These are phyloP conservation scores for Metopolophium dirhodum DNA, from an alignment of 1,140 invertebrate species.

Conservation along the genomic window DNA sequence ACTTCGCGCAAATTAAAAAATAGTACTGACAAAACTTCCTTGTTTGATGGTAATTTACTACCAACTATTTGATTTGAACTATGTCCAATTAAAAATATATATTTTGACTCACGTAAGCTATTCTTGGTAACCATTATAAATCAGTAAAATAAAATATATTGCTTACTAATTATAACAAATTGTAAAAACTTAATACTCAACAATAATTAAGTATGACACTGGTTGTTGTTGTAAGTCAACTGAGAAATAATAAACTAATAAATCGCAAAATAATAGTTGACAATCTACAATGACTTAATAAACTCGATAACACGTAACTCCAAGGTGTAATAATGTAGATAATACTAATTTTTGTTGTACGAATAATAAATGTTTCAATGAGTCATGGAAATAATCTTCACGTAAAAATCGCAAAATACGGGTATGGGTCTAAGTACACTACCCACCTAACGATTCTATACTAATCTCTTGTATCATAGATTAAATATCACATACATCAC, in stretches of 20 bases:
- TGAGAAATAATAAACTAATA: not conserved
- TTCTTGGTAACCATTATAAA: not conserved
- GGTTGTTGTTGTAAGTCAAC: constrained; percentile 28
- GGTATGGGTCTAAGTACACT: too few relatives aligned
- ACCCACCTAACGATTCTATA: too few relatives aligned
- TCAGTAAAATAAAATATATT: constrained; percentile 9
- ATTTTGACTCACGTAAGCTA: too few relatives aligned
- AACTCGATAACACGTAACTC: not conserved
- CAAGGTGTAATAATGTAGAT: constrained; percentile 6
- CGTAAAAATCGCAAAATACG: too few relatives aligned
- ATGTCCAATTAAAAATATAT: too few relatives aligned
- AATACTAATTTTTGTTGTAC: not conserved
- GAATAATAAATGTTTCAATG: not conserved
- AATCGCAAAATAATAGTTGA: not conserved
- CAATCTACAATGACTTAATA: not conserved
- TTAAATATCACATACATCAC: too few relatives aligned
- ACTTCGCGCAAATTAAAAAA: constrained; percentile 57
- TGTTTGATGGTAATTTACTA: too few relatives aligned
- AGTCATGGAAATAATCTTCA: too few relatives aligned
- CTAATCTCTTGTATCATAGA: too few relatives aligned
- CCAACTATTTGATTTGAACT: too few relatives aligned
- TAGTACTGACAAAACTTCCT: too few relatives aligned
- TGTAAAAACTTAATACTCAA: constrained; percentile 15
- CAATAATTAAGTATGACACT: not conserved
- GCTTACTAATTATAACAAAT: not conserved